Conservation (phyloP, 2,113 vertebrate genomes). For the Cathartes aura region DNA sequence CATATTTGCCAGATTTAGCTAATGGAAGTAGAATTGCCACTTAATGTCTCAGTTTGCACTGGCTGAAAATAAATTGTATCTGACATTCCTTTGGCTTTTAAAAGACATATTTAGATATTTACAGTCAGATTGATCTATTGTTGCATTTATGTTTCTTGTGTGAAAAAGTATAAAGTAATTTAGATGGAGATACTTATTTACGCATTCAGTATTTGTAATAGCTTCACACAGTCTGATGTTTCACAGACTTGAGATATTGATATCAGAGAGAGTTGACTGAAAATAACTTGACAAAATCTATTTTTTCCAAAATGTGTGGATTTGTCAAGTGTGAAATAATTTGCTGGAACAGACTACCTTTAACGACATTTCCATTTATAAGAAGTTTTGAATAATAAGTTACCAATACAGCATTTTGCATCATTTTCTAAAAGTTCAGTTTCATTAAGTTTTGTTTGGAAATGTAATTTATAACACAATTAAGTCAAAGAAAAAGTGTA, state of each 20-base stretch:
- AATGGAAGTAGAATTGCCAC: constrained; percentile 88
- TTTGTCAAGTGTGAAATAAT: neutral
- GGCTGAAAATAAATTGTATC: constrained; percentile 85
- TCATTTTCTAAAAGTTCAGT: neutral
- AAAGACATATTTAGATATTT: constrained; percentile 81
- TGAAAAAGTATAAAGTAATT: constrained; percentile 68
- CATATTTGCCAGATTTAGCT: constrained; percentile 88
- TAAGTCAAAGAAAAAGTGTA: neutral
- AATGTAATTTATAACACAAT: neutral
- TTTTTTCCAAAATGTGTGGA: neutral
- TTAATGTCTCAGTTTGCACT: constrained; percentile 85
- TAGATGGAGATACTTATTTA: constrained; percentile 70
- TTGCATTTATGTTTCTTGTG: constrained; percentile 74
- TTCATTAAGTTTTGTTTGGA: neutral
- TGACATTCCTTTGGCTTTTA: constrained; percentile 82
- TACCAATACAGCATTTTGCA: neutral
- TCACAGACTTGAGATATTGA: neutral
- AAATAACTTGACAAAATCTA: neutral
- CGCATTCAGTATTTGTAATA: constrained; percentile 35
- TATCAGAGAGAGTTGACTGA: neutral
- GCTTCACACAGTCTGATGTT: neutral
- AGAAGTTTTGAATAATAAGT: neutral
- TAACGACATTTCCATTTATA: neutral
- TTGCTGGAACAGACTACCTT: neutral
- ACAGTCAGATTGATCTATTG: constrained; percentile 75